Evolutionary conservation across 2,888 invertebrate species (phyloP).

Genomic region (Lysandra coridon): DNA sequence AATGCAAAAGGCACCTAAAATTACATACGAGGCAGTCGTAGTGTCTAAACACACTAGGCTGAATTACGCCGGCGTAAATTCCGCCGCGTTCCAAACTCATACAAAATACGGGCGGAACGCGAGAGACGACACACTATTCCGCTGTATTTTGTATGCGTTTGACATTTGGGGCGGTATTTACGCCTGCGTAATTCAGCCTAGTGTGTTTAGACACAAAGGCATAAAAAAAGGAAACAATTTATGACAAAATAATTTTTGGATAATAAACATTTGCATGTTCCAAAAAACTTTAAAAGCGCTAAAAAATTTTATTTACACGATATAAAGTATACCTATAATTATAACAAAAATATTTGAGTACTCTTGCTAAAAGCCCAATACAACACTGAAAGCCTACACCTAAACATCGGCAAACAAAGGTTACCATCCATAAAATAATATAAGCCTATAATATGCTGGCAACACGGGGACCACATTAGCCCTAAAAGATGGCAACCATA

Average conservation of each 20-base stretch:
- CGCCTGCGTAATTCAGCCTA: too few species aligned
- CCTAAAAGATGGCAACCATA: too few species aligned
- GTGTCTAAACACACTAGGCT: too few species aligned
- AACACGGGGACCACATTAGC: too few species aligned
- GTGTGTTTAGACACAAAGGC: background rate
- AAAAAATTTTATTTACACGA: too few species aligned
- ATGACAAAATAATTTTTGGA: background rate
- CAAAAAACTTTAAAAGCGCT: background rate
- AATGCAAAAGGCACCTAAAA: background rate
- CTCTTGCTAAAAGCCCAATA: conserved; percentile 1
- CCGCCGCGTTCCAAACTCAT: too few species aligned
- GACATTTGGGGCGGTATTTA: too few species aligned
- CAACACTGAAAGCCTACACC: background rate
- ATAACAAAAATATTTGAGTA: background rate
- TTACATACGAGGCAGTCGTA: background rate
- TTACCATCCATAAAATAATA: background rate
- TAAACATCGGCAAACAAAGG: background rate
- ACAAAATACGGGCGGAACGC: too few species aligned
- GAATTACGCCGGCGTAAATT: too few species aligned
- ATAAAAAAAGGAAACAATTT: background rate
- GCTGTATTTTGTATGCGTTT: too few species aligned
- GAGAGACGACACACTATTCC: too few species aligned
- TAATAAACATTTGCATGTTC: background rate
- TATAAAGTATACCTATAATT: too few species aligned
- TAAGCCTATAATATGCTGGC: background rate